Evolutionary conservation across 2,113 vertebrate genomes (phyloP).

Genomic region (Potamarius usumacintae): DNA sequence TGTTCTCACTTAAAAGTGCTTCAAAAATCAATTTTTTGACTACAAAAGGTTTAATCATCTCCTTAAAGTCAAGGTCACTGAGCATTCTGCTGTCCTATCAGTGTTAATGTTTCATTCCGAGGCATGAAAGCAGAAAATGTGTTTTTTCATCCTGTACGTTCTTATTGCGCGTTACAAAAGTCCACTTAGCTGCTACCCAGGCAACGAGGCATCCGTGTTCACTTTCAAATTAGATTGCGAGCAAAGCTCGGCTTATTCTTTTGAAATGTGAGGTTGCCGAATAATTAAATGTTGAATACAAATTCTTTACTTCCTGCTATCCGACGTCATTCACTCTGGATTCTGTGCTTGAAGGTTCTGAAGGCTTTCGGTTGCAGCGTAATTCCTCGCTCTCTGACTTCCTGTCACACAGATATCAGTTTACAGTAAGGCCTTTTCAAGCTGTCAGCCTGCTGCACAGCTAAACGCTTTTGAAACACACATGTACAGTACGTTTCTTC

Average conservation of each 20-base stretch:
- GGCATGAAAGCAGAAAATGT: background rate
- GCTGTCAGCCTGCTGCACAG: background rate
- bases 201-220: background rate
- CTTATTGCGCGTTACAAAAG: background rate
- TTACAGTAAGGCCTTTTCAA: background rate
- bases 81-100: background rate
- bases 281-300: background rate
- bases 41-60: background rate
- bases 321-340: background rate
- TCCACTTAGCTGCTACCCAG: background rate
- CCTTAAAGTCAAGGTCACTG: background rate
- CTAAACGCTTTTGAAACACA: background rate
- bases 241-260: background rate
- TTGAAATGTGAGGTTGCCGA: constrained; percentile 2
- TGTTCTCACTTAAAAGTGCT: background rate
- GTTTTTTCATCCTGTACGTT: background rate
- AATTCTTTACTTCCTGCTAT: background rate
- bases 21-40: background rate
- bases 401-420: background rate
- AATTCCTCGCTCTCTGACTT: background rate
- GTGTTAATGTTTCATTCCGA: background rate
- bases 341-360: too few relatives aligned
- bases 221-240: background rate
- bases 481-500: background rate
- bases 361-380: background rate